A percentile compares a stretch with the other conserved stretches of the same genome.
Evolutionary conservation across 2,113 vertebrate species (phyloP).

Genomic region (Bucco capensis): DNA sequence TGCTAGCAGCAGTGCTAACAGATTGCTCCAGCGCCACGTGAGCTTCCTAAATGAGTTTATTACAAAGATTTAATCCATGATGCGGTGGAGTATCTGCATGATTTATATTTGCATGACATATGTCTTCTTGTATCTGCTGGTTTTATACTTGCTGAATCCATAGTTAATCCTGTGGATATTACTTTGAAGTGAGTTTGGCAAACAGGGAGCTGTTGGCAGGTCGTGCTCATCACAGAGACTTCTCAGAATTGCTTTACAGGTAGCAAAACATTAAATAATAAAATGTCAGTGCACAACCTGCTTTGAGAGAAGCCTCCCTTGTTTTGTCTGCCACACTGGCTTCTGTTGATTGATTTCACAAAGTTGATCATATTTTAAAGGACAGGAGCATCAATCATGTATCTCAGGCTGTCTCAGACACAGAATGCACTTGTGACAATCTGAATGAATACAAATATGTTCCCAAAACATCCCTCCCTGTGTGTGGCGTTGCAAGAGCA

Average conservation of each 20-base stretch:
- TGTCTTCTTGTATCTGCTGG: not conserved
- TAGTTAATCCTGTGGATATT: not conserved
- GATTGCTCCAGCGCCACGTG: not conserved
- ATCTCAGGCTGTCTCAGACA: not conserved
- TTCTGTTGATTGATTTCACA: not conserved
- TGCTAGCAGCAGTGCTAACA: not conserved
- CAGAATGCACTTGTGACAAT: not conserved
- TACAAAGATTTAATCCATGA: not conserved
- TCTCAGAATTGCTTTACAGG: not conserved
- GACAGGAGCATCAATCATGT: not conserved
- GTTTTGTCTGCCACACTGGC: not conserved
- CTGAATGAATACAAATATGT: not conserved
- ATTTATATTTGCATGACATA: not conserved
- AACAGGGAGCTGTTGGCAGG: not conserved
- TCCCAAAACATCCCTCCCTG: not conserved
- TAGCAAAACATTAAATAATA: not conserved
- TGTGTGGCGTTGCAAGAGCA: not conserved
- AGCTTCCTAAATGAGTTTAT: not conserved
- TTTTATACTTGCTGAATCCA: not conserved
- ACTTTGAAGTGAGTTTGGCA: not conserved
- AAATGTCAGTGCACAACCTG: not conserved
- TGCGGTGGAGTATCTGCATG: not conserved
- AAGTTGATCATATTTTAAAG: not conserved
- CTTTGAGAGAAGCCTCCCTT: not conserved
- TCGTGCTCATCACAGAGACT: not conserved